phyloP scores from a whole-genome alignment of 2,888 invertebrate genomes.

The Oxyteleia sp. region DNA sequence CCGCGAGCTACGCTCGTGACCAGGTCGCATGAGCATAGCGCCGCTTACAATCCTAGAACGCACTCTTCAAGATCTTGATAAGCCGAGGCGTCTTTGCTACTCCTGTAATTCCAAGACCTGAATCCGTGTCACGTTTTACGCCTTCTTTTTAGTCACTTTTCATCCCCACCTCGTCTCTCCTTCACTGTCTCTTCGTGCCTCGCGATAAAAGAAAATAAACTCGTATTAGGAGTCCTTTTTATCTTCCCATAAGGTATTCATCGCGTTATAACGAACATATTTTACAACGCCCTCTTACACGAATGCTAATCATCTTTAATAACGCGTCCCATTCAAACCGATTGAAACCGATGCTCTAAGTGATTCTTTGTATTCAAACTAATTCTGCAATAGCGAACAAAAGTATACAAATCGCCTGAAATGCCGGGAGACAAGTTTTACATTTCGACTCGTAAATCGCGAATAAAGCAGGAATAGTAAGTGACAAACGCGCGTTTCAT shows the following conservation, averaged over 20 bases:
- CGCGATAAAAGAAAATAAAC: constrained; percentile 56
- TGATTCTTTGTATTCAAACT: constrained; percentile 10
- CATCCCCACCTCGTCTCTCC: neutral
- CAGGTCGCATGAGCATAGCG: constrained; percentile 39
- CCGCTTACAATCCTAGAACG: constrained; percentile 47
- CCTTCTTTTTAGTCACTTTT: constrained; percentile 46
- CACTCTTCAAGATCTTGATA: constrained; percentile 56
- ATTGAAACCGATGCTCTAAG: constrained; percentile 23
- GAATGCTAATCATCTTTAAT: constrained; percentile 57
- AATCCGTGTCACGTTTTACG: constrained; percentile 65
- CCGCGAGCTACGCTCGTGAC: constrained; percentile 42
- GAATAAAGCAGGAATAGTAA: neutral
- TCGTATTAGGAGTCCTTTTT: constrained; percentile 58
- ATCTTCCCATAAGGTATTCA: constrained; percentile 59
- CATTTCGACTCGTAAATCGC: neutral
- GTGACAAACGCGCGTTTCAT: constrained; percentile 16
- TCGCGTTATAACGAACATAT: constrained; percentile 53
- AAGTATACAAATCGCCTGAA: neutral
- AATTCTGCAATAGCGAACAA: neutral
- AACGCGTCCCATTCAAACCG: constrained; percentile 21
- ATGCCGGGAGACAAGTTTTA: constrained; percentile 1
- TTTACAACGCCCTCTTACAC: constrained; percentile 56
- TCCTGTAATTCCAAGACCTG: constrained; percentile 60
- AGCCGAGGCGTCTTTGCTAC: constrained; percentile 43
- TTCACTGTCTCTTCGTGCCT: constrained; percentile 16